Base-by-base conservation (phyloP, 2,113 vertebrate species). In the Rhinichthys klamathensis region DNA sequence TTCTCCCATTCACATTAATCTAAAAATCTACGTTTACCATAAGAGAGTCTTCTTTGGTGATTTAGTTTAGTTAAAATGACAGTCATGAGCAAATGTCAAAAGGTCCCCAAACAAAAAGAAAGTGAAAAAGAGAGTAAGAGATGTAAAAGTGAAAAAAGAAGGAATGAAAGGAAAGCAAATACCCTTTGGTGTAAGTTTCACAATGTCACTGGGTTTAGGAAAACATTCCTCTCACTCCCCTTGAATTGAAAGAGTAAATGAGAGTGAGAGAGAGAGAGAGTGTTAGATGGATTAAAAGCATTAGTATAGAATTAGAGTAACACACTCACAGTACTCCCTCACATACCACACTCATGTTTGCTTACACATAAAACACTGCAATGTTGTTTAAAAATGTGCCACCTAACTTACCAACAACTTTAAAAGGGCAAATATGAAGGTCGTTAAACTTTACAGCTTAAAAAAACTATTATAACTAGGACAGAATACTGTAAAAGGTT, bases 171-270 rank as follows among this genome's bases (percentile, higher is more conserved):
- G 87, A 92, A 93, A 92, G 93, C 91, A 93, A 95, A 95, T 91
- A 94, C 81, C 86, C 90, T 93, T 73, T 87, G 90, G 90, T 88
- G 75, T 90, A 90, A 92, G 90, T 87, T 90, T 84, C 88, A 74
- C 80, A 74, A 91, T 94, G 94, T 93, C 92, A 93, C 82, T 87
- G 92, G 88, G 94, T 94, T 95, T 94, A 95, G 92, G 87, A 95
- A 94, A 95, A 94, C 93, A 95, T 94, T 95, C 93, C 93, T 90
- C 86, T 87, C 89, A 83, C 85, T 91, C 89, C 60, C 27, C 44
- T 46, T 70, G 67, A 84, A 84, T 27, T 73, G 90, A 91, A 89
- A 88, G 90, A 91, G 93, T 90, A 87, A 82, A 89, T 90, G 76
- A 80, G 76, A 38, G 80, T 6, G 10, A 18, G 69, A 41, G 58